Base-by-base conservation (phyloP, 2,113 vertebrate species). In the Meriones unguiculatus region DNA sequence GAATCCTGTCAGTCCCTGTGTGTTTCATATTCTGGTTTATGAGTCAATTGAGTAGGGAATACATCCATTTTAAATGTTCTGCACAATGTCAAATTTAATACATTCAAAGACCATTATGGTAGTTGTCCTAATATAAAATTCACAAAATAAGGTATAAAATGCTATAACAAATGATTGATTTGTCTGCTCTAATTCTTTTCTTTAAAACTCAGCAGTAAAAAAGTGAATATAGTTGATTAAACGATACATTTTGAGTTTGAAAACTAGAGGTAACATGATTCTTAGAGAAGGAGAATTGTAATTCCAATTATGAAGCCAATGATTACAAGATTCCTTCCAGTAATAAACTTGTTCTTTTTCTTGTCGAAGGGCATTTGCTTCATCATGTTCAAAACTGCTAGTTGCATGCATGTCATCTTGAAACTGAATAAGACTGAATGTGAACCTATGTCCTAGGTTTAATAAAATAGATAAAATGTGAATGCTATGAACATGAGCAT, bases 1-100 rank as follows among this genome's bases (percentile, higher is more conserved):
- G 72, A 96, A 90, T 87, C 73, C 87, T 96, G 84, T 95, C 72
- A 89, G 67, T 94, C 52, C 92, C 18, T 90, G 1, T 87, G n/a
- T 95, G 72, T 75, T 95, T 95, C 38, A 62, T 91, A 86, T 93
- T 95, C 72, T 90, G 46, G 13, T 88, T 90, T 92, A 86, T 89
- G 89, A 95, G 73, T 96, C 65, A 92, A 0, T 7, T 76, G 28
- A 72, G 24, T 80, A 94, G 32, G 72, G 59, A 92, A 93, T 87
- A 41, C 30, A 70, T 82, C 50, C 38, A 65, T 88, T 38, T 77
- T 95, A 30, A 91, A 35, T 89, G 30, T 89, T 12, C 28, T 65
- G 7, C 46, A 52, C 64, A 94, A 59, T 90, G 70, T 91, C n/a
- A 77, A 86, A 90, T 69, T 95, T 90, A 85, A 77, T 95, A 69